Evolutionary conservation across 2,888 invertebrate species (phyloP).

Genomic region (Cheilosia scutellata): DNA sequence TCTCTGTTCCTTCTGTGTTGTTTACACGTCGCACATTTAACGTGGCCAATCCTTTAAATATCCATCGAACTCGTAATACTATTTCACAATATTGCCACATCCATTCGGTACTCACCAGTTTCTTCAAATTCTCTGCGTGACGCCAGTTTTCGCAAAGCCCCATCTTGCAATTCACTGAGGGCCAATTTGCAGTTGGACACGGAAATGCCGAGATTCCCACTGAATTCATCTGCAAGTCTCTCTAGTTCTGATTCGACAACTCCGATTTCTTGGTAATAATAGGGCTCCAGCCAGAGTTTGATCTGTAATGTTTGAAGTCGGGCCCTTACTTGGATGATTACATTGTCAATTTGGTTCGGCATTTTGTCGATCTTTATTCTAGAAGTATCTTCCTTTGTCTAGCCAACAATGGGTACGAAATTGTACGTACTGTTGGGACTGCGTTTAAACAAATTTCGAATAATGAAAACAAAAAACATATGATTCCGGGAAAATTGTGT

Average conservation of each 20-base stretch:
- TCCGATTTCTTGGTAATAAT: conserved; percentile 85
- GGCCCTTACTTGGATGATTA: conserved; percentile 87
- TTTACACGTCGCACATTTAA: conserved; percentile 88
- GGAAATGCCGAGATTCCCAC: conserved; percentile 85
- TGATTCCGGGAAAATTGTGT: conserved; percentile 64
- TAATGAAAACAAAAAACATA: conserved; percentile 58
- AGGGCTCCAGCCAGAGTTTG: conserved; percentile 91
- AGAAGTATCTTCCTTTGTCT: conserved; percentile 38
- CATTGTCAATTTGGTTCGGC: conserved; percentile 85
- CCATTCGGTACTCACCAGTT: conserved; percentile 82
- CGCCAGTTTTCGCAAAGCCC: conserved; percentile 89
- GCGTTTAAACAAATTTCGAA: neutral
- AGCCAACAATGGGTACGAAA: neutral
- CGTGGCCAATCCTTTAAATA: conserved; percentile 87
- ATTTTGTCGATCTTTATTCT: conserved; percentile 69
- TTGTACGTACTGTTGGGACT: neutral
- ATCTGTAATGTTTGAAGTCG: conserved; percentile 88
- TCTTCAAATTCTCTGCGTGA: conserved; percentile 88
- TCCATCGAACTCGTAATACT: neutral
- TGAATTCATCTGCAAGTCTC: conserved; percentile 87
- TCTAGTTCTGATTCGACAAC: conserved; percentile 83
- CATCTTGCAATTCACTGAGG: conserved; percentile 87
- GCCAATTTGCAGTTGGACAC: conserved; percentile 85
- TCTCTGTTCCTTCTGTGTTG: conserved; percentile 84
- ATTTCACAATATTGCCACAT: too few species aligned